Evolutionary conservation across 30 jellyfish, hydroid and myxozoan genomes (phyloP).

Genomic region (Calvadosia cruxmelitensis): DNA sequence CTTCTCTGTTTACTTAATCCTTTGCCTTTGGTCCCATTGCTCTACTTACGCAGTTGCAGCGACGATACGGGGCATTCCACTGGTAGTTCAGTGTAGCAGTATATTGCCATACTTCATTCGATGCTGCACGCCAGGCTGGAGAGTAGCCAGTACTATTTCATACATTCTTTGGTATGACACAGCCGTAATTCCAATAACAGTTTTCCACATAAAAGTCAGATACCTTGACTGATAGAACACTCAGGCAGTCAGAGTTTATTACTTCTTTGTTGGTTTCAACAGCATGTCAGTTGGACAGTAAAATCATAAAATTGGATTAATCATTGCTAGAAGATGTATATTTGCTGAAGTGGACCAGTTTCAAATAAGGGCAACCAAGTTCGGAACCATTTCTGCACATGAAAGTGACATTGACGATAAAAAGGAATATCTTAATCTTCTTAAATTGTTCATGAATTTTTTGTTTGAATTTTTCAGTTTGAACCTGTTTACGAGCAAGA

Average conservation of each 20-base stretch:
- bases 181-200: neutral
- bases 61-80: too few species aligned
- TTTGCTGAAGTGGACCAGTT: neutral
- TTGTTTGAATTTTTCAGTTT: conserved; percentile 49
- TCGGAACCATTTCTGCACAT: too few species aligned
- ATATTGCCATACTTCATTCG: too few species aligned
- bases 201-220: neutral
- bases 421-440: too few species aligned
- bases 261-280: neutral
- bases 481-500: conserved; percentile 90
- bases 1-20: too few species aligned
- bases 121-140: too few species aligned
- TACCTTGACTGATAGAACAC: neutral
- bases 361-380: neutral
- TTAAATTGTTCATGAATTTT: too few species aligned
- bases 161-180: neutral
- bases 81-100: too few species aligned
- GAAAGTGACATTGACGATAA: too few species aligned
- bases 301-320: neutral
- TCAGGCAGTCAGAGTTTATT: neutral
- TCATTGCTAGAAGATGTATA: neutral
- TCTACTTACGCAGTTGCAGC: too few species aligned
- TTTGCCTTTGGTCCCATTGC: too few species aligned
- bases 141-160: neutral
- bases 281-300: neutral